Evolutionary conservation across 2,888 invertebrate genomes (phyloP).

Genomic region (Panorpa germanica): DNA sequence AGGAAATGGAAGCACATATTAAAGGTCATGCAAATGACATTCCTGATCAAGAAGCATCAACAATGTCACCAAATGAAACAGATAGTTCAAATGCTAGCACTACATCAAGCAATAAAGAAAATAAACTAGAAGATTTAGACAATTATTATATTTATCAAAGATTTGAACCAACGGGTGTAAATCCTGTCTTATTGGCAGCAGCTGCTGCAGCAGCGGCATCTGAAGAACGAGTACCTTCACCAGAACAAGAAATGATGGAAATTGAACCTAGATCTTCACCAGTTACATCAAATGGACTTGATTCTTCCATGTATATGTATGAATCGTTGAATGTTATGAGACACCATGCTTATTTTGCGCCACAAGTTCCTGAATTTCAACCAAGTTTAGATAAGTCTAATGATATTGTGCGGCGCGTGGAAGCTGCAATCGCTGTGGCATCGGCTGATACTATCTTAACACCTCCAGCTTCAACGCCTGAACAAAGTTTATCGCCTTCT

Average conservation of each 20-base stretch:
- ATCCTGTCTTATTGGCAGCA: slow-evolving; percentile 23
- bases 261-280: slow-evolving; percentile 19
- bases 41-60: slow-evolving; percentile 27
- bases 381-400: slow-evolving; percentile 26
- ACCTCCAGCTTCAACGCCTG: slow-evolving; percentile 39
- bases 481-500: slow-evolving; percentile 29
- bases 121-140: slow-evolving; percentile 12
- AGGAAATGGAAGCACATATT: slow-evolving; percentile 79
- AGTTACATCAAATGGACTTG: slow-evolving; percentile 12
- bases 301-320: slow-evolving; percentile 10
- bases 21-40: slow-evolving; percentile 49
- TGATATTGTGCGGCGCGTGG: slow-evolving; percentile 38
- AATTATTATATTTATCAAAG: slow-evolving; percentile 13
- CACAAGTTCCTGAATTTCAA: slow-evolving; percentile 21
- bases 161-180: slow-evolving; percentile 17
- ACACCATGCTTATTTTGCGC: slow-evolving; percentile 18
- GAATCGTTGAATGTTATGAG: slow-evolving; percentile 14
- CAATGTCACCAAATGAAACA: slow-evolving; percentile 8
- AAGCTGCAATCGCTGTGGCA: slow-evolving; percentile 37
- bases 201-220: slow-evolving; percentile 14
- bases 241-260: slow-evolving; percentile 18
- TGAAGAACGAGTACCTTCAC: slow-evolving; percentile 9
- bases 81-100: too few species aligned
- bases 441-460: slow-evolving; percentile 30
- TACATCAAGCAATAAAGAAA: too few species aligned